Base-by-base conservation (phyloP, 2,113 vertebrate genomes). In the Nesoenas mayeri region DNA sequence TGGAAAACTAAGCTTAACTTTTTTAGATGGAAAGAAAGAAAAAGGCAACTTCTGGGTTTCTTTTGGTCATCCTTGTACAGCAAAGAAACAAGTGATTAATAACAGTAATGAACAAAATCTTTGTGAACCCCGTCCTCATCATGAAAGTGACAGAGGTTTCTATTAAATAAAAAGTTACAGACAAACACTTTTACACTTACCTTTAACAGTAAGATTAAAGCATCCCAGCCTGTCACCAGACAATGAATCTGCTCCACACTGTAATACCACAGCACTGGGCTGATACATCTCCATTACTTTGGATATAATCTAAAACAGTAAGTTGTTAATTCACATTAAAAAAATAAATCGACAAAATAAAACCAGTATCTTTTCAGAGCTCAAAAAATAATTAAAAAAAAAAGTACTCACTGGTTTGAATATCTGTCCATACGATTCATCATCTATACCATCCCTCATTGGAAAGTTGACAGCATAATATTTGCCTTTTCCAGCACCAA, bases 401-500 rank as follows among this genome's bases (percentile, higher is more conserved):
- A 26, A 21, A 54, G 51, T 69, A 98, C 98, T 98, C 89, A 98
- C 98, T 92, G 98, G 98, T 85, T 98, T 98, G 93, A 98, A 98
- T 94, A 98, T 98, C 44, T 98, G 98, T 61, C 98, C 98, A 54
- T 98, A 98, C 0, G 98, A 98, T 56, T 98, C 98, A 96, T 98
- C 98, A 95, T 98, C 98, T 95, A 98, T 98, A 77, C 98, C 98
- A 96, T 98, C 98, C 88, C 98, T 98, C 98, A 98, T 98, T 77
- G 98, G 98, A 91, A 98, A 98, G 85, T 98, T 98, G 80, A 98
- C 98, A 85, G 98, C 98, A 94, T 98, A 98, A 79, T 98, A 98
- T 94, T 98, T 98, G 74, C 98, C 99, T 97, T 99, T 99, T 95
- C 99, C 99, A 80, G 99, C 99, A 93, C 99, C 99, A 72, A 99